Evolutionary conservation across 2,888 invertebrate genomes (phyloP), one percentile per base, ranked within the genome.

Genomic region (Lithodes maja): DNA sequence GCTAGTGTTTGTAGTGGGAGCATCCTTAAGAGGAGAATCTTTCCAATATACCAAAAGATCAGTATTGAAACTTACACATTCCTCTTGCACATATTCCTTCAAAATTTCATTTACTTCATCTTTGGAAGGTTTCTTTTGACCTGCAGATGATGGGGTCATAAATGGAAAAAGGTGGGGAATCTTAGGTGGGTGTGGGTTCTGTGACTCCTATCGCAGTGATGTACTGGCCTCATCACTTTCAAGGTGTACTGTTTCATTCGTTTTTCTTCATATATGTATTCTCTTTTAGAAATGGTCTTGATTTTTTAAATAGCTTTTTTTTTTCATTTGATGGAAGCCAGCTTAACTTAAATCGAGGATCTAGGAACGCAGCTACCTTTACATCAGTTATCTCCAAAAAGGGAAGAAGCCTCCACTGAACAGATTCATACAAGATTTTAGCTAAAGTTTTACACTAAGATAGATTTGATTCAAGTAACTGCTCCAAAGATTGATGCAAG

Each of bases 381-480:
- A 81, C 68, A 33, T 81, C 68, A 49, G 68, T 17, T 17, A 81
- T 81, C 2, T 68, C 68, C 5, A 77, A 3, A 80, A 80, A 2
- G 33, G 81, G 61, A 81, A 17, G 17, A 55, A 81, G 49, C 2
- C 81, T 81, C 17, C 17, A 15, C 3, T 55, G 54, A 53, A 81
- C 61, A 49, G 81, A 15, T 55, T 81, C 81, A 15, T 55, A 61
- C 49, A 83, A 71, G 83, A 83, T 53, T 71, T 53, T 71, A 49
- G 83, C 83, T 71, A 83, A 71, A 71, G 7, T 83, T 49, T 83
- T 54, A 83, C 83, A 83, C n/a, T 61, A 83, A 54, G 83, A 68
- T 3, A 83, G 2, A 12, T 17, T 54, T 15, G 69, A 83, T 53
- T 68, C 69, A 9, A 68, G 68, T 33, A 83, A 61, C 83, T 68